Base-by-base conservation (phyloP, 92 coral and sea anemone species). In the Epizoanthus illoricatus region DNA sequence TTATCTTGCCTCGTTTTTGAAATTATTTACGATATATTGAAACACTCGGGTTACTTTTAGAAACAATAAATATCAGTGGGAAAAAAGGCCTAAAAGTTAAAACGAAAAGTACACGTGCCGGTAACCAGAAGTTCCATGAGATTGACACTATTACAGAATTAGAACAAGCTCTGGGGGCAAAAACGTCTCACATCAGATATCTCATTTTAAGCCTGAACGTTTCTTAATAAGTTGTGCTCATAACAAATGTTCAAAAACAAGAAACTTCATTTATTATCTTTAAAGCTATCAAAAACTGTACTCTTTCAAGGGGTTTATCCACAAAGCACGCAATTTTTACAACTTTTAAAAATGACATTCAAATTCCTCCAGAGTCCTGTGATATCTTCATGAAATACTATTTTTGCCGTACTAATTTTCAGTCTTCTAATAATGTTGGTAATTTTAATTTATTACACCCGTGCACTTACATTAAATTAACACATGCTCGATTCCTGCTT, bases 211-310 rank as follows among this genome's bases (percentile, higher is more conserved):
- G 39, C 71, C 43, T 66, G 24, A 66, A 66, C 42, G 13, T 66
- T 66, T 66, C 71, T 66, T 66, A 65, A 60, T 65, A 43, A 65
- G 8, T 65, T 65, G 8, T 65, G 71, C 71, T 24, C 71, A 65
- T 65, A 65, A 65, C 45, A 65, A 65, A 65, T 65, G 43, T 24
- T 65, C 71, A 23, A 65, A 65, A 65, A 65, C 43, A 24, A 65
- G 16, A 65, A 65, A 65, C 18, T 65, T 65, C 42, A 65, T 65
- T 65, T 65, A 42, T 65, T 28, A 65, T 65, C n/a, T 65, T 24
- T 65, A 65, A 65, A 24, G 42, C 71, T 65, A 65, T 65, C 71
- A 65, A 65, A 65, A 65, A 65, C 71, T 65, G 69, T 65, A 65
- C 69, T 65, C 69, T 40, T 24, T 24, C 43, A 65, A 65, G 71